Base-by-base conservation (phyloP, 2,888 invertebrate genomes). In the Clunio marinus region DNA sequence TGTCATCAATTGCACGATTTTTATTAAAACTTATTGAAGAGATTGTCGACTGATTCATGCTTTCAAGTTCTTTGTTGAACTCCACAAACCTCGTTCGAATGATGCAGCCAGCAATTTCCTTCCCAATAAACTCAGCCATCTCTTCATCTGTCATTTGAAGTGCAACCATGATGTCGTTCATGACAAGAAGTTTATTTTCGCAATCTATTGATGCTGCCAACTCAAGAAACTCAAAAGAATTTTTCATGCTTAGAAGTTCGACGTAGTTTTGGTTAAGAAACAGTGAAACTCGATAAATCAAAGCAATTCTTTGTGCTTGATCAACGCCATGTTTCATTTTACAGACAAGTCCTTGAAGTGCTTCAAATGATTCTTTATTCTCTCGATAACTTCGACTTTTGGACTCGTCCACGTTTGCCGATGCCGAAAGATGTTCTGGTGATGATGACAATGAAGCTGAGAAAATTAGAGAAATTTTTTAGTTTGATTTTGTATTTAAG, bases 91-190 rank as follows among this genome's bases (percentile, higher is more conserved):
- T 75, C 5, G 81, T 81, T 37, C 77, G 75, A 4, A 78, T 76
- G 15, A 81, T 77, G 32, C 81, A 77, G 0, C 77, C 79, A 22
- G 83, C 78, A 41, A 86, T 80, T 77, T 85, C 83, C 71, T 81
- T 80, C 15, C 84, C 81, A 7, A 86, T 74, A 69, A 84, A 81
- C 71, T 82, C 81, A 0, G 83, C 82, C 28, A 84, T 78, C 80
- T 81, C 80, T 51, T 80, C 76, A 55, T 80, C 79, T 1, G 78
- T 78, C 77, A 84, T 81, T 68, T 82, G 80, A 63, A 82, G 84
- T 1, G 85, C 82, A 1, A 76, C 76, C 70, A 84, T 80, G 70
- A 86, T 82, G 73, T 86, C 85, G 70, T 81, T 81, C n/a, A 84
- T 82, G 1, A 85, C 81, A 71, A 84, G 79, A 41, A 85, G 73